phyloP scores from a whole-genome alignment of 2,888 invertebrate genomes.

The Belgica antarctica region DNA sequence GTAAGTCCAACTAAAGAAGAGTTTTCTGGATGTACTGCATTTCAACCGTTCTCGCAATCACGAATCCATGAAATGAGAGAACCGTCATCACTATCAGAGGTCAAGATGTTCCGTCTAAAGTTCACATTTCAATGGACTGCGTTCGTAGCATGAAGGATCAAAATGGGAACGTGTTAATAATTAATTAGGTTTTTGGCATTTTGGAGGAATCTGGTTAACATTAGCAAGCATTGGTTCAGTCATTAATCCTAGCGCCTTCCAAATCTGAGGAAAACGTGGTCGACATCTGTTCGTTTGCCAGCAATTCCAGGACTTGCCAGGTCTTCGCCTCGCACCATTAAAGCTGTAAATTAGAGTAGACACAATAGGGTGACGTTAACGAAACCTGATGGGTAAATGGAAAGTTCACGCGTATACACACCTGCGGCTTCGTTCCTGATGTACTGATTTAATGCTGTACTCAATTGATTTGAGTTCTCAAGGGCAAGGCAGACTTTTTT shows the following conservation, averaged over 20 bases:
- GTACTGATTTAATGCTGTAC: constrained; percentile 52
- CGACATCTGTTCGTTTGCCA: constrained; percentile 53
- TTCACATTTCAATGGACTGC: constrained; percentile 1
- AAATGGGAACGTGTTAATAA: background rate
- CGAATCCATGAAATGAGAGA: constrained; percentile 30
- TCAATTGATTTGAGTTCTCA: constrained; percentile 53
- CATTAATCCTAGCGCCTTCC: constrained; percentile 58
- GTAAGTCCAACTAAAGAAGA: too few species aligned
- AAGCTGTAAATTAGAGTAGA: constrained; percentile 47
- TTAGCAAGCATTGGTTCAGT: background rate
- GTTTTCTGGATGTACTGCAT: too few species aligned
- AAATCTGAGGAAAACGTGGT: constrained; percentile 86
- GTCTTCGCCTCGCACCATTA: constrained; percentile 53
- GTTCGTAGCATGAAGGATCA: background rate
- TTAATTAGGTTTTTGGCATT: constrained; percentile 22
- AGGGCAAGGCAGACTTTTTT: constrained; percentile 60
- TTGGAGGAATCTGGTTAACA: background rate
- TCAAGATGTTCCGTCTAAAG: constrained; percentile 7
- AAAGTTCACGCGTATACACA: constrained; percentile 46
- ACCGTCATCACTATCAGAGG: constrained; percentile 35
- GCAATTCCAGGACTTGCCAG: constrained; percentile 45
- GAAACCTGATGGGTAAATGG: background rate
- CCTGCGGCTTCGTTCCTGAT: constrained; percentile 55
- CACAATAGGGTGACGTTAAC: background rate
- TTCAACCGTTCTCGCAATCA: too few species aligned